phyloP scores from a whole-genome alignment of 2,888 invertebrate species.

The Pollenia labialis region DNA sequence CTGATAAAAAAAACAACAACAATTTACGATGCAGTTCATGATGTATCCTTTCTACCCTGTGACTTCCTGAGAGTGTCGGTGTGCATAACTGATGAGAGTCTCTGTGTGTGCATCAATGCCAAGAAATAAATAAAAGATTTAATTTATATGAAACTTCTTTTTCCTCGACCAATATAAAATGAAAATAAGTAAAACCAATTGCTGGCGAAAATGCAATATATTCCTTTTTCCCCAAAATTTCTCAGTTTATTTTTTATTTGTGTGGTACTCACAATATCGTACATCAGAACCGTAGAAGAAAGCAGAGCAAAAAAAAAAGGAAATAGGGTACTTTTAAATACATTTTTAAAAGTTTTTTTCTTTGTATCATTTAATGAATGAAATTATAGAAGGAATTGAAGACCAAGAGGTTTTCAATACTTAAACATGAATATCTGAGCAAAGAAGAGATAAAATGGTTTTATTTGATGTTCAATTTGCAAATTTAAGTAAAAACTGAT shows the following conservation, averaged over 20 bases:
- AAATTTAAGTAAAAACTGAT: not conserved
- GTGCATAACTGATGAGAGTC: not conserved
- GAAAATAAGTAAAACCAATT: slow-evolving; percentile 54
- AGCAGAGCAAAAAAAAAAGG: not conserved
- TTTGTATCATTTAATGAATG: slow-evolving; percentile 43
- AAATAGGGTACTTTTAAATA: not conserved
- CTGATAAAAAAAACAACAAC: not conserved
- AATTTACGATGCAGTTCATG: slow-evolving; percentile 19
- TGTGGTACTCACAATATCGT: not conserved
- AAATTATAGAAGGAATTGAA: slow-evolving; percentile 9
- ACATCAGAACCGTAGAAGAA: not conserved
- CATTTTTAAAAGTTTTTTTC: not conserved
- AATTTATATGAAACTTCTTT: slow-evolving; percentile 19
- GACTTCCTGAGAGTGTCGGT: slow-evolving; percentile 13
- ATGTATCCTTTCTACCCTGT: not conserved
- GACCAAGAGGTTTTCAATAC: not conserved
- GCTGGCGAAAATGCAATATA: slow-evolving; percentile 33
- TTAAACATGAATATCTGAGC: slow-evolving; percentile 13
- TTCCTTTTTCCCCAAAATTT: not conserved
- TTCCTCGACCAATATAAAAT: slow-evolving; percentile 39
- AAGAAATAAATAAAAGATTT: slow-evolving; percentile 43
- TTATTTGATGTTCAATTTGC: not conserved
- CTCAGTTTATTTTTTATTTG: not conserved
- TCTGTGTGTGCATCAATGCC: not conserved
- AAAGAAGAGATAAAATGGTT: no score